phyloP scores from a whole-genome alignment of 2,888 invertebrate genomes.

The Neoscelio sp. region DNA sequence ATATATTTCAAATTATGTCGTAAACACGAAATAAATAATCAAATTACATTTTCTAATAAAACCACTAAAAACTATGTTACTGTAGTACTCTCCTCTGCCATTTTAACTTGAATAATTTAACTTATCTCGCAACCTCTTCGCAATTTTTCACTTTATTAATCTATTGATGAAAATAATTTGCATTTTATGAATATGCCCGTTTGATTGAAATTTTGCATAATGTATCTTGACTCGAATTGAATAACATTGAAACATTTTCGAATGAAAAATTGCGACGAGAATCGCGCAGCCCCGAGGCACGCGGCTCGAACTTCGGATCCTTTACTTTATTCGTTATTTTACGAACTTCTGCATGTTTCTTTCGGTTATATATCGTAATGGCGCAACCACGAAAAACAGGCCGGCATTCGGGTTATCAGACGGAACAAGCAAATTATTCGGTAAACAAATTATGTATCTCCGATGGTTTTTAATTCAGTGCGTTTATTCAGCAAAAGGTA shows the following conservation, averaged over 20 bases:
- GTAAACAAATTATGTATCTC: slow-evolving; percentile 54
- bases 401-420: slow-evolving; percentile 19
- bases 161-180: slow-evolving; percentile 6
- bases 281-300: slow-evolving; percentile 10
- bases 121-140: neutral
- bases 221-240: slow-evolving; percentile 12
- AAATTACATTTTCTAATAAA: too few species aligned
- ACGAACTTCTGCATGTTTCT: slow-evolving; percentile 26
- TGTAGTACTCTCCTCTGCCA: too few species aligned
- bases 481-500: slow-evolving; percentile 69
- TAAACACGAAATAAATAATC: too few species aligned
- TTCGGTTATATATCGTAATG: slow-evolving; percentile 18
- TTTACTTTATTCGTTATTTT: slow-evolving; percentile 36
- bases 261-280: slow-evolving; percentile 9
- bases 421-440: slow-evolving; percentile 48
- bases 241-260: slow-evolving; percentile 16
- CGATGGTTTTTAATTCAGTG: slow-evolving; percentile 47
- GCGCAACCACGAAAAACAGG: slow-evolving; percentile 1
- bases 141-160: neutral
- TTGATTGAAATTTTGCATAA: slow-evolving; percentile 25
- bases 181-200: slow-evolving; percentile 2
- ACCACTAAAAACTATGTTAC: too few species aligned
- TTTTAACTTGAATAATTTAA: neutral
- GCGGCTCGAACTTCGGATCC: neutral
- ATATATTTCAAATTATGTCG: too few species aligned